phyloP scores from a whole-genome alignment of 1,140 invertebrate species.

The Brachionus manjavacas region DNA sequence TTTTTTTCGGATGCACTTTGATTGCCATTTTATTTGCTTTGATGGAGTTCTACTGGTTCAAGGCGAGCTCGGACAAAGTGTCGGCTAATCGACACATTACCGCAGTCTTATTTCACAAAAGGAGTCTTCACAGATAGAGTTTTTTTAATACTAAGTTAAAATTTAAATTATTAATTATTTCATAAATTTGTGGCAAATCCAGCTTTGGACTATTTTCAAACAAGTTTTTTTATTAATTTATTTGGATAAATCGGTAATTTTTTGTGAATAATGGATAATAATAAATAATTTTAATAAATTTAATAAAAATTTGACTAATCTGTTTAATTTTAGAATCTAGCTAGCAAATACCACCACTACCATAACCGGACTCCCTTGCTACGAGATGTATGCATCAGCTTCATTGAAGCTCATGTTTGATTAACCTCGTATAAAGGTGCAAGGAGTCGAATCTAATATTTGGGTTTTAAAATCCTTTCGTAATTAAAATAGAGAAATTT shows the following conservation, averaged over 20 bases:
- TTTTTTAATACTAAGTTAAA: neutral
- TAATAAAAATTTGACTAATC: neutral
- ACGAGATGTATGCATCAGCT: too few species aligned
- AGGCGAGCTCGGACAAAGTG: neutral
- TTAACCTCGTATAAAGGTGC: too few species aligned
- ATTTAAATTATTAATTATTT: conserved; percentile 4
- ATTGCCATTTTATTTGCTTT: conserved; percentile 37
- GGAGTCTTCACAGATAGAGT: neutral
- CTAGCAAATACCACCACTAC: too few species aligned
- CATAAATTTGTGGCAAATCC: neutral
- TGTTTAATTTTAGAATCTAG: too few species aligned
- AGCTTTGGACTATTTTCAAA: too few species aligned
- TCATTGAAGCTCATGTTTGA: too few species aligned
- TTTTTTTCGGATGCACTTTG: conserved; percentile 33
- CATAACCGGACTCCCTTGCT: too few species aligned
- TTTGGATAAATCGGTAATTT: neutral
- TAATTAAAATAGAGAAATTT: too few species aligned
- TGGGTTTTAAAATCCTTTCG: too few species aligned
- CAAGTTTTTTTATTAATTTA: neutral
- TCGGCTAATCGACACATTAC: neutral
- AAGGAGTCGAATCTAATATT: too few species aligned
- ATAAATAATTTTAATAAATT: neutral
- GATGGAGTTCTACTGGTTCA: conserved; percentile 26
- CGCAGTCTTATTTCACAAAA: neutral
- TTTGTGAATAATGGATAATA: neutral